These are phyloP conservation scores for Zele albiditarsus DNA, from an alignment of 2,888 invertebrate genomes.

Conservation along the genomic window DNA sequence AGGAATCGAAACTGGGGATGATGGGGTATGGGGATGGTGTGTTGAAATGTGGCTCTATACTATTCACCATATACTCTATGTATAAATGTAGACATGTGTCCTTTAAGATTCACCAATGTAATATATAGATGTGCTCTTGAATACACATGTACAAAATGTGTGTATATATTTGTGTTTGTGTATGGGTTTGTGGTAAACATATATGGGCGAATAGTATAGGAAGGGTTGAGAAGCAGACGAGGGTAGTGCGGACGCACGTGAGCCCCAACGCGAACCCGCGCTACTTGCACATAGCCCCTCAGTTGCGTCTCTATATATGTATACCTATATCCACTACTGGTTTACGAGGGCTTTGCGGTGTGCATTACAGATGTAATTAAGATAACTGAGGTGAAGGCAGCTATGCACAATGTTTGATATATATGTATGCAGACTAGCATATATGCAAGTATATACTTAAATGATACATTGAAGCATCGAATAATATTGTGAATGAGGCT, in stretches of 20 bases:
- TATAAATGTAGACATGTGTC: constrained; percentile 5
- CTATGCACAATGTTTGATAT: constrained; percentile 69
- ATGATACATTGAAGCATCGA: constrained; percentile 57
- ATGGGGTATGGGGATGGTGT: neutral
- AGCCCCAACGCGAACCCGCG: constrained; percentile 20
- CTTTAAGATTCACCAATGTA: constrained; percentile 11
- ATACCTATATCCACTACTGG: constrained; percentile 32
- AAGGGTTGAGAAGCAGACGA: constrained; percentile 9
- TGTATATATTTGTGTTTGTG: constrained; percentile 25
- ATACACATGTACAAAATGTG: constrained; percentile 26
- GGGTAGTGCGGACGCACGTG: constrained; percentile 25
- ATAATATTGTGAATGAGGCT: constrained; percentile 31
- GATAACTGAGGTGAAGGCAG: constrained; percentile 71
- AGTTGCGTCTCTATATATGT: constrained; percentile 5
- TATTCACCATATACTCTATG: neutral
- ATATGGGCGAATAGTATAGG: constrained; percentile 8
- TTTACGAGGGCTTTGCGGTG: constrained; percentile 59
- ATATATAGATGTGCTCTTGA: neutral
- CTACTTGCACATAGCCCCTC: constrained; percentile 25
- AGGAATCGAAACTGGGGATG: neutral
- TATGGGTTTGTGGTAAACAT: constrained; percentile 23
- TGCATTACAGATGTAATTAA: constrained; percentile 72
- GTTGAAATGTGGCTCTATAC: neutral
- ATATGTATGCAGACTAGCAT: constrained; percentile 59
- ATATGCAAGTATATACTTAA: constrained; percentile 32